phyloP scores from a whole-genome alignment of 1,140 invertebrate species.

The Apis florea region DNA sequence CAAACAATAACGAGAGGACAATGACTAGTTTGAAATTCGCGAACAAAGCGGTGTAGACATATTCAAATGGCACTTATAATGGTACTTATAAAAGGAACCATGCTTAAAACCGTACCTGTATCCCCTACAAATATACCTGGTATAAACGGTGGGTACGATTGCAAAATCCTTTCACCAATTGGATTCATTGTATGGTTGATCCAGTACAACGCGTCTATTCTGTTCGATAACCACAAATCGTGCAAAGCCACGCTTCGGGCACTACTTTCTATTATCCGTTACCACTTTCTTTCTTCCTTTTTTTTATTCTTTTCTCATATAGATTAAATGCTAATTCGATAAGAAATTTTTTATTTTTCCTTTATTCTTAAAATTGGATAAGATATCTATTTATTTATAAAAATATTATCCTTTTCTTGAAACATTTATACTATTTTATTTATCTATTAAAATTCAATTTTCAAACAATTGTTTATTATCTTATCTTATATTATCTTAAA shows the following conservation, averaged over 20 bases:
- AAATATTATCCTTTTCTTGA: neutral
- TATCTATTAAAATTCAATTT: neutral
- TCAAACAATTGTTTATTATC: too few relatives aligned
- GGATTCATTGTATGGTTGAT: slow-evolving; percentile 34
- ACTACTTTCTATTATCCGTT: slow-evolving; percentile 46
- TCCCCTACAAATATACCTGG: slow-evolving; percentile 42
- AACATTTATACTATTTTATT: neutral
- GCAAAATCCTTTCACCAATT: slow-evolving; percentile 55
- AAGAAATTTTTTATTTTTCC: neutral
- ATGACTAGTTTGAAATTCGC: slow-evolving; percentile 57
- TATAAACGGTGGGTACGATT: slow-evolving; percentile 44
- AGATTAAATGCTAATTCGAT: neutral
- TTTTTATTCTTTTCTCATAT: neutral
- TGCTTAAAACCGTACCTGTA: slow-evolving; percentile 39
- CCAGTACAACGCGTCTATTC: slow-evolving; percentile 38
- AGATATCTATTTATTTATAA: neutral
- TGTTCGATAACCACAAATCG: slow-evolving; percentile 49
- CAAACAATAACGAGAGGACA: slow-evolving; percentile 62
- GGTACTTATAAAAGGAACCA: slow-evolving; percentile 50
- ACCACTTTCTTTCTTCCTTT: slow-evolving; percentile 8
- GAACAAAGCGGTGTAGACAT: slow-evolving; percentile 52
- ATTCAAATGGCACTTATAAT: slow-evolving; percentile 54
- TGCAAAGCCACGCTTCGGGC: slow-evolving; percentile 59
- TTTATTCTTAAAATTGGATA: neutral
- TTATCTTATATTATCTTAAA: neutral